Conservation (phyloP, 2,113 vertebrate genomes). For the Morone chrysops region DNA sequence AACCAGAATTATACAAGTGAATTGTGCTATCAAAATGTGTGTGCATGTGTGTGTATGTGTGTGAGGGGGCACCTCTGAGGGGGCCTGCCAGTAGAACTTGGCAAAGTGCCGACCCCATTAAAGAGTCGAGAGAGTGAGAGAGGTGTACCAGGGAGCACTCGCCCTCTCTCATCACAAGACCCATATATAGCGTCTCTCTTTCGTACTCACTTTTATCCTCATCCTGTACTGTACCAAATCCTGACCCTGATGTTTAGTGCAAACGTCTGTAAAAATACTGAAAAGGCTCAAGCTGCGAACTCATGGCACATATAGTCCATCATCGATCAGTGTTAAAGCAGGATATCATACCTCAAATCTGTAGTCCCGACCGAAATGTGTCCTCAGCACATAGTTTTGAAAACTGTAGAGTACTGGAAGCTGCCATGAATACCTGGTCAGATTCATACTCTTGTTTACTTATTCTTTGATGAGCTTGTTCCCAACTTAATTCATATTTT, state of each 20-base stretch:
- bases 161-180: conserved; percentile 26
- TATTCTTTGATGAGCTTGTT: background rate
- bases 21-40: conserved; percentile 65
- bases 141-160: conserved; percentile 23
- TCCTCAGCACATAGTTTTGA: background rate
- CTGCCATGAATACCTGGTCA: background rate
- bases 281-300: background rate
- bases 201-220: background rate
- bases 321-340: background rate
- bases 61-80: conserved; percentile 60
- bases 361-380: background rate
- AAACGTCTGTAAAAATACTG: background rate
- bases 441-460: background rate
- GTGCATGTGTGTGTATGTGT: conserved; percentile 43
- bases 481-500: background rate
- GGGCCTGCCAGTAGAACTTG: conserved; percentile 68
- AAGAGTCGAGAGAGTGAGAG: conserved; percentile 30
- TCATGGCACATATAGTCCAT: background rate
- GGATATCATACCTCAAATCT: background rate
- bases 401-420: background rate
- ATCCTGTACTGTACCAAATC: background rate
- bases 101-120: conserved; percentile 63
- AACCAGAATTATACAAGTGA: conserved; percentile 80
- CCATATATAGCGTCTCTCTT: background rate
- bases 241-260: conserved; percentile 11